Evolutionary conservation across 1,140 invertebrate species (phyloP).

Genomic region (Panulirus ornatus): DNA sequence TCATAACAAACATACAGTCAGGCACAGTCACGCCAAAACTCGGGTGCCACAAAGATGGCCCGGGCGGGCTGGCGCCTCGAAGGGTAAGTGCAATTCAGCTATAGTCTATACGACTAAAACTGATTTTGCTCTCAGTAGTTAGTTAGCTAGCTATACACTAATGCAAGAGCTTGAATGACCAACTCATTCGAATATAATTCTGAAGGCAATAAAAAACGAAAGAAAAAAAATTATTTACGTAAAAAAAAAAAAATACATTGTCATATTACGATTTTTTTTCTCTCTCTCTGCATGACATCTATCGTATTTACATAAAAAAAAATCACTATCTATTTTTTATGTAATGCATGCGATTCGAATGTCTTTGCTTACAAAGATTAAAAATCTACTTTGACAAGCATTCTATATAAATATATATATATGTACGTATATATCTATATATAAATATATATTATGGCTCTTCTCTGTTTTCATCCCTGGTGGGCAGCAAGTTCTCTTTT

Average conservation of each 20-base stretch:
- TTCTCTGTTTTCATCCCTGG: background rate
- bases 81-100: too few species aligned
- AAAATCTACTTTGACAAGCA: constrained; percentile 42
- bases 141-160: background rate
- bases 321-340: background rate
- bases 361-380: background rate
- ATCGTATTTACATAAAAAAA: constrained; percentile 13
- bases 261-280: background rate
- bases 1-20: background rate
- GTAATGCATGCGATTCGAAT: constrained; percentile 17
- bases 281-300: background rate
- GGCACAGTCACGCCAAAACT: too few species aligned
- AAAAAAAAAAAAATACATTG: too few species aligned
- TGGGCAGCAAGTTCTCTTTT: background rate
- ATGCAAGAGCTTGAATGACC: background rate
- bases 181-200: background rate
- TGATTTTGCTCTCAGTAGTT: too few species aligned
- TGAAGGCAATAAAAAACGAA: background rate
- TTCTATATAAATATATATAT: too few species aligned
- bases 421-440: too few species aligned
- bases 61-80: too few species aligned
- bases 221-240: background rate
- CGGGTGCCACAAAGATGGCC: too few species aligned
- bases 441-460: constrained; percentile 7
- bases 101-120: too few species aligned